Evolutionary conservation across 2,113 vertebrate genomes (phyloP).

Genomic region (Anoura caudifer): DNA sequence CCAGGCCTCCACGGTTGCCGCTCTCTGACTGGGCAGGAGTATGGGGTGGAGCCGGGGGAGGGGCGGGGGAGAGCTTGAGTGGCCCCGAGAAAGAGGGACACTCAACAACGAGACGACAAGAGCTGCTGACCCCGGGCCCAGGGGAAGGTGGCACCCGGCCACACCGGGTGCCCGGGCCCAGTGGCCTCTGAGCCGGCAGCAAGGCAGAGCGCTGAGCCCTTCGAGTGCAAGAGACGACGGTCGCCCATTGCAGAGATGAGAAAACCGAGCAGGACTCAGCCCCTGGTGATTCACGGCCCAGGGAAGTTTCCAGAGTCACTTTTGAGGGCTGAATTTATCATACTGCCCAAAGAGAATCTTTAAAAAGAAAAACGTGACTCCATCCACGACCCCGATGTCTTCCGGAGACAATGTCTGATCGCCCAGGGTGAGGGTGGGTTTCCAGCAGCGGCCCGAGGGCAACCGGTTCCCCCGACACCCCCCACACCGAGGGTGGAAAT

Average conservation of each 20-base stretch:
- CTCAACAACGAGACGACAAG: fast-evolving
- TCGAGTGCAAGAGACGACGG: fast-evolving
- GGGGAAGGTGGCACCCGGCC: background rate
- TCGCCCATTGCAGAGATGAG: fast-evolving
- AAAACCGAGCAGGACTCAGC: background rate
- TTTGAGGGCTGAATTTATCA: background rate
- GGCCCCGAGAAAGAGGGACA: background rate
- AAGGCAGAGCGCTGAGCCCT: too few relatives aligned
- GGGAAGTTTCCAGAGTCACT: background rate
- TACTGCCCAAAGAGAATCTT: background rate
- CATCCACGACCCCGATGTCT: fast-evolving
- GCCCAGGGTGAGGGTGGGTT: fast-evolving
- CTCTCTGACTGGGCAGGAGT: background rate
- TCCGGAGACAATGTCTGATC: background rate
- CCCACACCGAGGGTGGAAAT: background rate
- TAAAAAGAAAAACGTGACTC: background rate
- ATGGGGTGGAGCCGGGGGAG: fast-evolving
- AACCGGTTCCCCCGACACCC: fast-evolving
- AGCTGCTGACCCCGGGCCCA: fast-evolving
- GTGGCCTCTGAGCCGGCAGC: too few relatives aligned
- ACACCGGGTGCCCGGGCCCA: fast-evolving
- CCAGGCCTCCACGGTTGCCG: background rate
- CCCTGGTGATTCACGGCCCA: fast-evolving
- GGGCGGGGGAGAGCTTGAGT: fast-evolving
- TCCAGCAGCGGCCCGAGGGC: fast-evolving